phyloP scores from a whole-genome alignment of 2,888 invertebrate genomes.

The Pomacea canaliculata region DNA sequence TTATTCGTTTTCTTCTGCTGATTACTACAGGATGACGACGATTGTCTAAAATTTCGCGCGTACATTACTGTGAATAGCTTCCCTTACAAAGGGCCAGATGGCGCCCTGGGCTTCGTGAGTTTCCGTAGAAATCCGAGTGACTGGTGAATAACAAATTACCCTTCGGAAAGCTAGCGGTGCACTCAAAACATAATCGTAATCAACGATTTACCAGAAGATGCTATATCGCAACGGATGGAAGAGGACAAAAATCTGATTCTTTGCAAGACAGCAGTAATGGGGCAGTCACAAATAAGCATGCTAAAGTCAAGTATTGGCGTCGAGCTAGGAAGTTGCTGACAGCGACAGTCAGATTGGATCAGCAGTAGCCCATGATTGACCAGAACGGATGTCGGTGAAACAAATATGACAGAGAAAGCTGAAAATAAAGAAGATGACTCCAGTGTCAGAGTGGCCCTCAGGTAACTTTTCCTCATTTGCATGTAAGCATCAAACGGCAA shows the following conservation, averaged over 20 bases:
- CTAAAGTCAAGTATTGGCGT: neutral
- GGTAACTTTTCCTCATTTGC: constrained; percentile 39
- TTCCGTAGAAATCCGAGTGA: constrained; percentile 16
- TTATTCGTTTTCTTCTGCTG: too few species aligned
- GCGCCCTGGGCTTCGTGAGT: constrained; percentile 11
- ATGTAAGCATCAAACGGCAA: neutral
- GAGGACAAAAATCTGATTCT: neutral
- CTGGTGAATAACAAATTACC: constrained; percentile 12
- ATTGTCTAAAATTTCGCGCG: too few species aligned
- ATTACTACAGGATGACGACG: too few species aligned
- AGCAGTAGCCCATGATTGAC: constrained; percentile 7
- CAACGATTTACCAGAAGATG: constrained; percentile 8
- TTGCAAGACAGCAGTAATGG: too few species aligned
- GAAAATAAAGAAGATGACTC: constrained; percentile 55
- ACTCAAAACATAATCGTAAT: constrained; percentile 19
- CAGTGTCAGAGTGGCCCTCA: constrained; percentile 62
- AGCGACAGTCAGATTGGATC: constrained; percentile 5
- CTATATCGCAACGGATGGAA: neutral
- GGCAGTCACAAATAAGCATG: neutral
- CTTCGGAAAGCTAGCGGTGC: constrained; percentile 18
- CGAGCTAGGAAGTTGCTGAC: constrained; percentile 1
- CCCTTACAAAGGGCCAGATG: too few species aligned
- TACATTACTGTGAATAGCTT: too few species aligned
- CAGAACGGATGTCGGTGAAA: constrained; percentile 20
- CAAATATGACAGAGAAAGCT: constrained; percentile 43